phyloP scores from a whole-genome alignment of 1,140 invertebrate species.

The Oedothorax gibbosus region DNA sequence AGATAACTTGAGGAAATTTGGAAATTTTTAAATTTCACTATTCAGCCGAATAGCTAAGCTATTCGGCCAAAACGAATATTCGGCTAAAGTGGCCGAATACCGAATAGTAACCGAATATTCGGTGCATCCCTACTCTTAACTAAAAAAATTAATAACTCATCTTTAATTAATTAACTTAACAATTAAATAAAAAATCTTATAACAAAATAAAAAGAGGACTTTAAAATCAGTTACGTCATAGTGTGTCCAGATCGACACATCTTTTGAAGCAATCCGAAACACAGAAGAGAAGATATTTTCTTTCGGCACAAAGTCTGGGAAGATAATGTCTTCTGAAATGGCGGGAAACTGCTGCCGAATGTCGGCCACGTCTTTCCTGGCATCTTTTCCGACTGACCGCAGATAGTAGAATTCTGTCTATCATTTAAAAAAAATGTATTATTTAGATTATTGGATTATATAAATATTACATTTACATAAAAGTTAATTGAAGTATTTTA shows the following conservation, averaged over 20 bases:
- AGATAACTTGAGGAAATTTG: too few species aligned
- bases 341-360: constrained; percentile 71
- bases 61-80: too few species aligned
- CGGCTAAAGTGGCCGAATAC: too few species aligned
- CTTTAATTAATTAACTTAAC: too few species aligned
- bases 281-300: constrained; percentile 74
- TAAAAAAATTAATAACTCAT: too few species aligned
- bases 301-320: constrained; percentile 70
- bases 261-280: constrained; percentile 72
- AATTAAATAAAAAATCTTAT: too few species aligned
- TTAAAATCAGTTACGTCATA: constrained; percentile 71
- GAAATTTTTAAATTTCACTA: too few species aligned
- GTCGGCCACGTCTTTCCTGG: constrained; percentile 73
- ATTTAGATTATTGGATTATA: not conserved
- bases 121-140: too few species aligned
- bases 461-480: not conserved
- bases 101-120: too few species aligned
- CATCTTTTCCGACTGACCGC: constrained; percentile 72
- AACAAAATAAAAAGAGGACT: not conserved
- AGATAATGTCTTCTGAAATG: constrained; percentile 70
- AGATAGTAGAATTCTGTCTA: constrained; percentile 73
- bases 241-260: constrained; percentile 75
- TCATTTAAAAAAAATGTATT: not conserved
- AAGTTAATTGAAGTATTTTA: not conserved
- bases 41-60: too few species aligned